Evolutionary conservation across 2,113 vertebrate genomes (phyloP).

Genomic region (Hippocampus zosterae): DNA sequence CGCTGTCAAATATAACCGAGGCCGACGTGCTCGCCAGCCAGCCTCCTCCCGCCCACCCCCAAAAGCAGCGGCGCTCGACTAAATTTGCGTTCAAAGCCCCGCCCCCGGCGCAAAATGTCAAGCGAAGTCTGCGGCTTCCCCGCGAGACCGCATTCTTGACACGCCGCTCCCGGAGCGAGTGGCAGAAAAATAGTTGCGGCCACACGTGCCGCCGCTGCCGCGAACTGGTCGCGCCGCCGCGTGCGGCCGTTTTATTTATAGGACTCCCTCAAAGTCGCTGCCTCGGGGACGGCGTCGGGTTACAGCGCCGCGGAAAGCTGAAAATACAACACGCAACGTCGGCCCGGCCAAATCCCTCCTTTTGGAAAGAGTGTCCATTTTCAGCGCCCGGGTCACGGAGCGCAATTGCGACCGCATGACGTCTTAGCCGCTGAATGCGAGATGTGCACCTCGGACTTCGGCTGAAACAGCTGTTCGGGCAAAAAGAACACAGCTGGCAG

Average conservation of each 20-base stretch:
- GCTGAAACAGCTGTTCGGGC: background rate
- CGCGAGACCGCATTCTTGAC: slow-evolving; percentile 49
- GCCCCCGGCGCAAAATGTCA: slow-evolving; percentile 3
- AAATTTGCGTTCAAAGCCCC: background rate
- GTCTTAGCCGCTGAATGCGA: background rate
- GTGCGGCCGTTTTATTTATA: slow-evolving; percentile 71
- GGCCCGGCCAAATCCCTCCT: slow-evolving; percentile 24
- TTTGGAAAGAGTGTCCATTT: slow-evolving; percentile 1
- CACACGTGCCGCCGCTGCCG: slow-evolving; percentile 51
- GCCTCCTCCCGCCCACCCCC: background rate
- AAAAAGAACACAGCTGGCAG: background rate
- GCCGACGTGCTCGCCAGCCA: background rate
- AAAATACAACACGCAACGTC: slow-evolving; percentile 38
- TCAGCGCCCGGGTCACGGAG: background rate
- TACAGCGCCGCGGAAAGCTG: slow-evolving; percentile 61
- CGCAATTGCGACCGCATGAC: background rate
- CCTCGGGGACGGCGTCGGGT: slow-evolving; percentile 59
- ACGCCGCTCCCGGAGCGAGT: slow-evolving; percentile 34
- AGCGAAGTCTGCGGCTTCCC: slow-evolving; percentile 42
- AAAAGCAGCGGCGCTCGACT: too few species aligned
- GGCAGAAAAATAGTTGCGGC: slow-evolving; percentile 63
- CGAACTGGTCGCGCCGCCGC: slow-evolving; percentile 69
- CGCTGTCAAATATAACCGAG: background rate
- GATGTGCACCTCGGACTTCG: background rate
- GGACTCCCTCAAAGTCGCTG: slow-evolving; percentile 56